These are phyloP conservation scores for Cerastoderma edule DNA, from an alignment of 2,888 invertebrate genomes.

Conservation along the genomic window DNA sequence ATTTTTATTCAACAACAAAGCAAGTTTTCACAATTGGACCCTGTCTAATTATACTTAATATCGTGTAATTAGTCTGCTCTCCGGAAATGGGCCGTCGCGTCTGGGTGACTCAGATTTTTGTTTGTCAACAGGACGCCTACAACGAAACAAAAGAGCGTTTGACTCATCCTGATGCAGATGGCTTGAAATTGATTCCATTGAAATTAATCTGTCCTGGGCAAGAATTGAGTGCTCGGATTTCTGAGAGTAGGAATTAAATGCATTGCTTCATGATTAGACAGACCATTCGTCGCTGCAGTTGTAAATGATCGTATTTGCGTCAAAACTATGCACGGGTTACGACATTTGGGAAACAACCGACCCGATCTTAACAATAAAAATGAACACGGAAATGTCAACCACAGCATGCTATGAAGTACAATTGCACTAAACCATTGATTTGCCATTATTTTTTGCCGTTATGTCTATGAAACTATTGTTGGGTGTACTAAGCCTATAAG, in stretches of 20 bases:
- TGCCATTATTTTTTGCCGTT: too few relatives aligned
- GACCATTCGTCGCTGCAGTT: neutral
- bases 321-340: neutral
- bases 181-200: neutral
- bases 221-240: neutral
- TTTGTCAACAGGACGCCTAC: neutral
- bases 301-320: neutral
- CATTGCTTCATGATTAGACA: neutral
- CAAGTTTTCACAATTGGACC: too few relatives aligned
- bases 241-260: neutral
- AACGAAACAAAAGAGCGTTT: neutral
- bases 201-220: neutral
- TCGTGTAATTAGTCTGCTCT: too few relatives aligned
- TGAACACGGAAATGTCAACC: too few relatives aligned
- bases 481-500: too few relatives aligned
- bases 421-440: too few relatives aligned
- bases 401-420: too few relatives aligned
- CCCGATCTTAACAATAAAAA: too few relatives aligned
- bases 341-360: neutral
- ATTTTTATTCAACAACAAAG: too few relatives aligned
- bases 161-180: constrained; percentile 17
- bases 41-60: too few relatives aligned
- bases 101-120: constrained; percentile 11
- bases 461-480: too few relatives aligned
- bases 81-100: constrained; percentile 1